Percentiles rank a stretch among this genome's conserved stretches.
Evolutionary conservation across 2,888 invertebrate species (phyloP).

Genomic region (Coenonympha arcania): DNA sequence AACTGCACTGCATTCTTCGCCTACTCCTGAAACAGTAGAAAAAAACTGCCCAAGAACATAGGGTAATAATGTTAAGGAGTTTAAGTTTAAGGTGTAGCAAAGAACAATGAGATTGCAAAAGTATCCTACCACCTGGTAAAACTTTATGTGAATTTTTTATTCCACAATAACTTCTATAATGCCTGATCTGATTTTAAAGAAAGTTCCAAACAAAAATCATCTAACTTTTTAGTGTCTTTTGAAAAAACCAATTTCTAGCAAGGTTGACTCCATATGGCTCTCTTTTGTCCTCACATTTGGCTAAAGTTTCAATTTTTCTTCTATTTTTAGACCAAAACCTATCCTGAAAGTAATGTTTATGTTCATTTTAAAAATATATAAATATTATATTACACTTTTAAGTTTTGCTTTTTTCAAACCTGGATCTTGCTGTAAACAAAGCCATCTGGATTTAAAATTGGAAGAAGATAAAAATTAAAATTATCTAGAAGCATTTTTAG

Average conservation of each 20-base stretch:
- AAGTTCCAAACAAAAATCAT: not conserved
- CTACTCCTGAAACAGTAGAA: conserved; percentile 18
- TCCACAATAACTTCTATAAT: too few species aligned
- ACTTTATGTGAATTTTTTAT: too few species aligned
- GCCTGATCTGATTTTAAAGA: too few species aligned
- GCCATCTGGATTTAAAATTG: conserved; percentile 64
- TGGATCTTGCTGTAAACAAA: conserved; percentile 45
- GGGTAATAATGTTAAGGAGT: too few species aligned
- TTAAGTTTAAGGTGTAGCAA: too few species aligned
- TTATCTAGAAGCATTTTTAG: conserved; percentile 32
- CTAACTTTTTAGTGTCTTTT: conserved; percentile 21
- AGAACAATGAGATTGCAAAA: too few species aligned
- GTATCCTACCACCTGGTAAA: too few species aligned
- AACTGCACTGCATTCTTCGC: conserved; percentile 45
- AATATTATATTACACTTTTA: not conserved
- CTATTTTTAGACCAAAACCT: conserved; percentile 56
- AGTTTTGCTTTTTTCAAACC: conserved; percentile 31
- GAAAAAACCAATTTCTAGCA: conserved; percentile 53
- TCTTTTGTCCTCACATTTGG: conserved; percentile 33
- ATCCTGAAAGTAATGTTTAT: conserved; percentile 37
- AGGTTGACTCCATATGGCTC: conserved; percentile 49
- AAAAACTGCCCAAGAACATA: too few species aligned
- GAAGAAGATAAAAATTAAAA: conserved; percentile 55
- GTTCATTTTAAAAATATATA: not conserved
- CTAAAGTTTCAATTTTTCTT: conserved; percentile 40